Percentiles rank a stretch among this genome's conserved stretches.
Conservation (phyloP, 2,797 vertebrate species). For the Poeciliopsis presidionis region DNA sequence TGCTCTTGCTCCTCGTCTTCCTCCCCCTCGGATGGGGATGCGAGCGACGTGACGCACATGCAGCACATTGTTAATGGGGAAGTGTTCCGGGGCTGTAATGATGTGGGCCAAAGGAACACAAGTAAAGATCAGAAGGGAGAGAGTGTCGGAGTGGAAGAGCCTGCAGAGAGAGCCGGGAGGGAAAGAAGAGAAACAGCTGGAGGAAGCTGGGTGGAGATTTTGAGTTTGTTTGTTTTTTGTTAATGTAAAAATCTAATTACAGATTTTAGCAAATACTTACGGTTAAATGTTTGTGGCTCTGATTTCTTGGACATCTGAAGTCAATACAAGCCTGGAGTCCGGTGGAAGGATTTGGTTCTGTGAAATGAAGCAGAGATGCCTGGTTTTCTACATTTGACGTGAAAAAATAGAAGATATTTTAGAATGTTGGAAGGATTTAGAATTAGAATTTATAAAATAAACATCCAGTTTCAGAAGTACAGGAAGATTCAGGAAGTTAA, state of each 20-base stretch:
- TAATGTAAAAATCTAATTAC: slow-evolving; percentile 5
- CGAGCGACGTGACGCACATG: slow-evolving; percentile 34
- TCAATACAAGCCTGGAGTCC: not conserved
- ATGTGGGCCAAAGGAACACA: slow-evolving; percentile 40
- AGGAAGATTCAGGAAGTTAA: too few relatives aligned
- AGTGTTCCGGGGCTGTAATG: slow-evolving; percentile 40
- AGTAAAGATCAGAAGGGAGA: slow-evolving; percentile 42
- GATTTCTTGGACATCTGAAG: slow-evolving; percentile 6
- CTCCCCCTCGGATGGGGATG: slow-evolving; percentile 26
- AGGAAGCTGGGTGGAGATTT: slow-evolving; percentile 1
- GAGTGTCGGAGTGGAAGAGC: slow-evolving; percentile 18
- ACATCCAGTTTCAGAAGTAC: too few relatives aligned
- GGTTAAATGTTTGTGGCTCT: not conserved
- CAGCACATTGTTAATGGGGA: slow-evolving; percentile 39
- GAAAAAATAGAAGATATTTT: too few relatives aligned
- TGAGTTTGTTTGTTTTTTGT: not conserved
- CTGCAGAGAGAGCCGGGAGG: slow-evolving; percentile 8
- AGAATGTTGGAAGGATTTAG: too few relatives aligned
- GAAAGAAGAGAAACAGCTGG: not conserved
- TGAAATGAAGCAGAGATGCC: not conserved
- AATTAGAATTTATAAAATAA: too few relatives aligned
- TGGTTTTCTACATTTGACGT: not conserved
- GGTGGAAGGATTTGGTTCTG: not conserved
- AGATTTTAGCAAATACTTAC: not conserved
- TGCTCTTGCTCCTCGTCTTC: not conserved